Evolutionary conservation across 2,888 invertebrate genomes (phyloP).

Genomic region (Thumatha senex): DNA sequence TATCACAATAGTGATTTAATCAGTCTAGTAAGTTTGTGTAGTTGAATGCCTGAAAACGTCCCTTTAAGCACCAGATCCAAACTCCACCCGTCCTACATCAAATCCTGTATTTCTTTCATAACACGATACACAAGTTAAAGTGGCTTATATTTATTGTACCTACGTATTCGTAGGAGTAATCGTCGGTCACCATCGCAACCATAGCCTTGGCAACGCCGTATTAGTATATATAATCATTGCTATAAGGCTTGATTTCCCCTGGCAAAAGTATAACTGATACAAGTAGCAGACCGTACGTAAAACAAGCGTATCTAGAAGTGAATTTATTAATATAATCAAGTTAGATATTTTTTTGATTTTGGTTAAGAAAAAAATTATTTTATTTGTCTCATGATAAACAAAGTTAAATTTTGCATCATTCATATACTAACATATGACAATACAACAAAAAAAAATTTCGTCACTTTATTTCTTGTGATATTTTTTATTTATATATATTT

Average conservation of each 20-base stretch:
- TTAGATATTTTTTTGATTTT: no score
- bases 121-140: constrained; percentile 25
- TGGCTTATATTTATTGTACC: constrained; percentile 26
- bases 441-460: no score
- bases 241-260: constrained; percentile 76
- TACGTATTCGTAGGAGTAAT: constrained; percentile 40
- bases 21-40: no score
- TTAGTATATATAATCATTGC: constrained; percentile 58
- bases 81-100: constrained; percentile 5
- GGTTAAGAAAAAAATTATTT: no score
- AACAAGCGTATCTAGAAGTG: constrained; percentile 26
- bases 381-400: no score
- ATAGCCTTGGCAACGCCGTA: constrained; percentile 69
- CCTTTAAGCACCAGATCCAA: not conserved
- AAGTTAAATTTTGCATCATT: no score
- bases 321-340: not conserved
- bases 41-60: not conserved
- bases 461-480: no score
- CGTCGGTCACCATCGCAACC: constrained; percentile 74
- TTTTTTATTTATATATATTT: no score
- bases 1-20: no score
- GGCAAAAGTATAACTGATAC: constrained; percentile 67
- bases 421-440: no score
- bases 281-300: constrained; percentile 55
- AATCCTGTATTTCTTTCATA: constrained; percentile 19